Percentiles rank a stretch among this genome's conserved stretches.
Evolutionary conservation across 2,113 vertebrate genomes (phyloP).

Genomic region (Oplegnathus fasciatus): DNA sequence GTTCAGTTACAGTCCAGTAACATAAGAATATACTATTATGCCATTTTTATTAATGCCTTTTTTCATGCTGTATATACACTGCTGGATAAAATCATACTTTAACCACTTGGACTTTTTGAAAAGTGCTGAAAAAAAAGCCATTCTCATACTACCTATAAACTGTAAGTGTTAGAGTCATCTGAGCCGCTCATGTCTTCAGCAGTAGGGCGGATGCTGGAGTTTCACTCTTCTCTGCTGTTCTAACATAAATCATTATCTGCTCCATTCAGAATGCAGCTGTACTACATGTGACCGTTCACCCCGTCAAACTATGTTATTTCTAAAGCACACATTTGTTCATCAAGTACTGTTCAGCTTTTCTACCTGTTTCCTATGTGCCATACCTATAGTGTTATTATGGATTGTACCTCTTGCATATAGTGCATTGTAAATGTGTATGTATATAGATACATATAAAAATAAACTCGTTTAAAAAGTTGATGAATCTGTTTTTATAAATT

Average conservation of each 20-base stretch:
- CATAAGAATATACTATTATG: constrained; percentile 62
- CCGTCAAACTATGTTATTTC: constrained; percentile 22
- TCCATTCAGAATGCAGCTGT: constrained; percentile 38
- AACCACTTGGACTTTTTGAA: background rate
- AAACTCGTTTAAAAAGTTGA: constrained; percentile 68
- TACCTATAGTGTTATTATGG: constrained; percentile 59
- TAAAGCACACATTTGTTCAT: constrained; percentile 45
- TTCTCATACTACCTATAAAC: constrained; percentile 19
- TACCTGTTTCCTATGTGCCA: constrained; percentile 55
- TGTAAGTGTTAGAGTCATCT: constrained; percentile 37
- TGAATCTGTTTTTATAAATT: background rate
- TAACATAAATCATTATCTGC: background rate
- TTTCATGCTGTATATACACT: constrained; percentile 53
- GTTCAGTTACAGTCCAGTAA: constrained; percentile 34
- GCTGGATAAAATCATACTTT: constrained; percentile 39
- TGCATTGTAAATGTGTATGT: constrained; percentile 79
- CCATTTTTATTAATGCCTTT: constrained; percentile 55
- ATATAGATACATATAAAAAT: constrained; percentile 81
- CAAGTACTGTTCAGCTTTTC: constrained; percentile 58
- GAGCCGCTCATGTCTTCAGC: constrained; percentile 32
- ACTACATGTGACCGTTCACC: background rate
- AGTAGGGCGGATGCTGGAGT: constrained; percentile 15
- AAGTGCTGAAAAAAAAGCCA: constrained; percentile 23
- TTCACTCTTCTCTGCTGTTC: background rate
- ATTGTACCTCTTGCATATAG: constrained; percentile 76